A percentile compares a stretch with the other conserved stretches of the same genome.
Evolutionary conservation across 2,888 invertebrate genomes (phyloP).

Genomic region (Zeuzera pyrina): DNA sequence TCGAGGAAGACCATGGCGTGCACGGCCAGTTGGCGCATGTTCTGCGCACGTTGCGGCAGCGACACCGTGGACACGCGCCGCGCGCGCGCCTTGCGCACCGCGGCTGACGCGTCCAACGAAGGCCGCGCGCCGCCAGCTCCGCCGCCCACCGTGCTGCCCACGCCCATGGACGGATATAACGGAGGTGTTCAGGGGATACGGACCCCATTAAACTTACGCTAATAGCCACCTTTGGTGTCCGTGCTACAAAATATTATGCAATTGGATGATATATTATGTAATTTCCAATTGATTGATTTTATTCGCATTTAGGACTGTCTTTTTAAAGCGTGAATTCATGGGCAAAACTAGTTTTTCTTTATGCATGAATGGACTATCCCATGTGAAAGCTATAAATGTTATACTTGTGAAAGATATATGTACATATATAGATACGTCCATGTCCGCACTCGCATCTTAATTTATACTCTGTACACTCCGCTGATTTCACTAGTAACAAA

Average conservation of each 20-base stretch:
- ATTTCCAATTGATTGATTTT: no score
- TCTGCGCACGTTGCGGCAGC: constrained; percentile 47
- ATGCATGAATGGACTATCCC: no score
- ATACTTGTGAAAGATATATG: no score
- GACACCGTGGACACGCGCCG: constrained; percentile 52
- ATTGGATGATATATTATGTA: constrained; percentile 1
- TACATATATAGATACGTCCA: no score
- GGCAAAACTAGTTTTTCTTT: no score
- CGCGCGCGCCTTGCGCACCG: constrained; percentile 44
- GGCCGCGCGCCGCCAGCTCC: constrained; percentile 12
- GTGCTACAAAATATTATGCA: neutral
- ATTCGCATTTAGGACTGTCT: no score
- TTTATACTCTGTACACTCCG: no score
- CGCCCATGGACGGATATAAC: constrained; percentile 14
- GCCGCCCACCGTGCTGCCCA: constrained; percentile 10
- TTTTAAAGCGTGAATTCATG: neutral
- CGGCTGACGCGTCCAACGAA: constrained; percentile 28
- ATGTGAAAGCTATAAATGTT: no score
- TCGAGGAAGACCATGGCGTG: constrained; percentile 79
- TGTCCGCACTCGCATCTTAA: no score
- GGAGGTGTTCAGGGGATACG: neutral
- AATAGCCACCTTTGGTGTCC: no score
- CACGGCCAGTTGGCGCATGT: constrained; percentile 71
- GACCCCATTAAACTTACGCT: neutral
- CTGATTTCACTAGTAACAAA: no score